Evolutionary conservation across 2,888 invertebrate species (phyloP).

Genomic region (Dasysyrphus albostriatus): DNA sequence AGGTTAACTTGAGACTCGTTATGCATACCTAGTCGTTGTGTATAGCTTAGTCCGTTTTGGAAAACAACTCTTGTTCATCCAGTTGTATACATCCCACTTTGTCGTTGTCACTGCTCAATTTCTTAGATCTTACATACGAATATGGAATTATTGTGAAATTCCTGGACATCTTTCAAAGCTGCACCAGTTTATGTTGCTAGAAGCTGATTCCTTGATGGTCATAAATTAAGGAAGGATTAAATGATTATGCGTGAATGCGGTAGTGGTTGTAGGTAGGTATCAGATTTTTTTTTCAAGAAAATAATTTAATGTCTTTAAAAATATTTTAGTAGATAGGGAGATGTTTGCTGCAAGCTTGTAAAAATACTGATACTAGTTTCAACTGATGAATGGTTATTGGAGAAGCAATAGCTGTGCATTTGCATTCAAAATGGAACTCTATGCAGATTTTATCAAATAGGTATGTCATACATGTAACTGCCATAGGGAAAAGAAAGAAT

Average conservation of each 20-base stretch:
- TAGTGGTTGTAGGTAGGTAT: slow-evolving; percentile 13
- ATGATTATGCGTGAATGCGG: slow-evolving; percentile 56
- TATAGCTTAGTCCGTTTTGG: slow-evolving; percentile 6
- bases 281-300: background rate
- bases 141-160: slow-evolving; percentile 17
- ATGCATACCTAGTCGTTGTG: background rate
- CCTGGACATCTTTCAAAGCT: slow-evolving; percentile 19
- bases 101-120: background rate
- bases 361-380: background rate
- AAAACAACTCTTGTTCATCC: slow-evolving; percentile 15
- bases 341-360: background rate
- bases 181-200: slow-evolving; percentile 56
- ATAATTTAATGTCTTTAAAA: background rate
- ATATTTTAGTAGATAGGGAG: background rate
- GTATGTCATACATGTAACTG: too few species aligned
- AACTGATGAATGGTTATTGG: background rate
- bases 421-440: too few species aligned
- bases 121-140: slow-evolving; percentile 4
- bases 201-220: slow-evolving; percentile 32
- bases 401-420: too few species aligned
- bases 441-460: too few species aligned
- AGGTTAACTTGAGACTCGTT: slow-evolving; percentile 12
- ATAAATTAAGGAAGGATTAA: slow-evolving; percentile 59
- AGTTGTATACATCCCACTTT: slow-evolving; percentile 4
- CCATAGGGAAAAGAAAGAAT: too few species aligned